Evolutionary conservation across 2,888 invertebrate species (phyloP).

Genomic region (Stramonita haemastoma): DNA sequence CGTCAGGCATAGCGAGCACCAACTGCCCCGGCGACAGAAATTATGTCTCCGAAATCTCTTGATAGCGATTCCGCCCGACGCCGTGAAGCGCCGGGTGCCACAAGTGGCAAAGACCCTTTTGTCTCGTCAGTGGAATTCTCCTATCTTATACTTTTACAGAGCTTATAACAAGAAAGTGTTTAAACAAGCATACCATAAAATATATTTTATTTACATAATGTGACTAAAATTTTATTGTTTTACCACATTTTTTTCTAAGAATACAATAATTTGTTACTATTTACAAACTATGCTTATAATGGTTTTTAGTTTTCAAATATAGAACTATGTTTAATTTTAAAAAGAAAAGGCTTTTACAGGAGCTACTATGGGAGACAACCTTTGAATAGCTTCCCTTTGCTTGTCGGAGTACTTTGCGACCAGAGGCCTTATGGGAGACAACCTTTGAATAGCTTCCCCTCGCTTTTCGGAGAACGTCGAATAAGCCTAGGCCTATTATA

Average conservation of each 20-base stretch:
- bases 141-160: too few relatives aligned
- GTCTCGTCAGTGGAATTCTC: not conserved
- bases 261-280: not conserved
- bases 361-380: not conserved
- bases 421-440: too few relatives aligned
- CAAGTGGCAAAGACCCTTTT: conserved; percentile 52
- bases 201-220: not conserved
- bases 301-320: not conserved
- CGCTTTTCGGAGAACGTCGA: too few relatives aligned
- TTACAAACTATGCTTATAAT: not conserved
- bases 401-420: not conserved
- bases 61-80: conserved; percentile 54
- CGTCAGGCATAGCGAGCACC: conserved; percentile 51
- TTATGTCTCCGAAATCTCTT: conserved; percentile 56
- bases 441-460: too few relatives aligned
- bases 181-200: not conserved
- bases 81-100: conserved; percentile 49
- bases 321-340: not conserved
- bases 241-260: not conserved
- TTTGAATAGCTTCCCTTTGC: not conserved
- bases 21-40: conserved; percentile 51
- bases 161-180: not conserved
- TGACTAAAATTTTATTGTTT: not conserved
- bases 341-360: not conserved
- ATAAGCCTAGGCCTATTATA: too few relatives aligned